Percentiles rank a stretch among this genome's conserved stretches.
phyloP scores from a whole-genome alignment of 2,113 vertebrate species.

The Gobius niger region DNA sequence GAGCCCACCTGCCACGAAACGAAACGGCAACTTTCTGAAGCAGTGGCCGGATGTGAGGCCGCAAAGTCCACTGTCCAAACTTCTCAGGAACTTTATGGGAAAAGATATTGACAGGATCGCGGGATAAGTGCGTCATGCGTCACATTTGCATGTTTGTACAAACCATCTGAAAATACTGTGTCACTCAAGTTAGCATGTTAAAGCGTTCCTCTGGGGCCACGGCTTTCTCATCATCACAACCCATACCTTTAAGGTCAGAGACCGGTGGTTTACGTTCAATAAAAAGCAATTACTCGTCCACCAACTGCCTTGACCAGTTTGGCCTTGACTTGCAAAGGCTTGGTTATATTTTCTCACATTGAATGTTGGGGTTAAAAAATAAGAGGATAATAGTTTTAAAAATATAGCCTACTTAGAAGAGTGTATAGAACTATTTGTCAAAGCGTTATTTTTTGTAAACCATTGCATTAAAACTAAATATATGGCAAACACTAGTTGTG shows the following conservation, averaged over 20 bases:
- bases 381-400: neutral
- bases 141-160: constrained; percentile 49
- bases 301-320: constrained; percentile 21
- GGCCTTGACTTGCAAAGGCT: constrained; percentile 23
- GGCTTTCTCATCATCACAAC: constrained; percentile 21
- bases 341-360: neutral
- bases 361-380: neutral
- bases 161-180: constrained; percentile 19
- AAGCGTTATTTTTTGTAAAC: constrained; percentile 66
- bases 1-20: constrained; percentile 78
- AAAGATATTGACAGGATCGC: constrained; percentile 70
- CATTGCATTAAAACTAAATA: constrained; percentile 56
- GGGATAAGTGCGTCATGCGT: constrained; percentile 19
- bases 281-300: constrained; percentile 20
- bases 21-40: constrained; percentile 80
- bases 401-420: no score
- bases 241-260: constrained; percentile 6
- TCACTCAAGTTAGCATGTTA: constrained; percentile 38
- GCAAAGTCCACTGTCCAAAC: constrained; percentile 78
- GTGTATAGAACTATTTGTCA: constrained; percentile 1
- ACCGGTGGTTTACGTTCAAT: constrained; percentile 18
- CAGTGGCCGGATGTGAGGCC: constrained; percentile 67
- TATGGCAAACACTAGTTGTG: constrained; percentile 58
- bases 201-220: constrained; percentile 20
- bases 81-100: constrained; percentile 82